These are phyloP conservation scores for Smittia sp. DNA, from an alignment of 2,888 invertebrate genomes.

Conservation along the genomic window DNA sequence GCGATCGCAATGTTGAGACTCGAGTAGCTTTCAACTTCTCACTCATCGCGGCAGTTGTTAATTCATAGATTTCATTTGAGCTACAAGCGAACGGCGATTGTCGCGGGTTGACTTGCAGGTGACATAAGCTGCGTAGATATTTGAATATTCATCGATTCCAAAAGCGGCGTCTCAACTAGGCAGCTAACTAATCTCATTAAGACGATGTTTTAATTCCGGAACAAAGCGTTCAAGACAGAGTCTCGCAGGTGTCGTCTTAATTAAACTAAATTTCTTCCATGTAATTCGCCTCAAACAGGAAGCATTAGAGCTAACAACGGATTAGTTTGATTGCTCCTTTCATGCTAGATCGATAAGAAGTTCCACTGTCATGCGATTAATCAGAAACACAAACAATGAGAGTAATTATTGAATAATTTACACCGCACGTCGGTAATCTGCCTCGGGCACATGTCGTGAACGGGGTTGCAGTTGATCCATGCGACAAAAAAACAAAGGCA, in stretches of 20 bases:
- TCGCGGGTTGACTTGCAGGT: background rate
- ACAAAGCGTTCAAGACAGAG: background rate
- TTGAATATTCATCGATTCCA: slow-evolving; percentile 1
- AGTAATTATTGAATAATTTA: slow-evolving; percentile 38
- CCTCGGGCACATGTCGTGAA: background rate
- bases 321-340: background rate
- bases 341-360: background rate
- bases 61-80: background rate
- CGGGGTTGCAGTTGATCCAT: background rate
- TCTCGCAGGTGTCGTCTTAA: background rate
- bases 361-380: background rate
- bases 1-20: background rate
- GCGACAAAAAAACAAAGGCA: background rate
- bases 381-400: slow-evolving; percentile 13
- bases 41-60: slow-evolving; percentile 13
- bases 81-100: background rate
- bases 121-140: background rate
- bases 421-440: slow-evolving; percentile 31
- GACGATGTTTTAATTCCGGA: background rate
- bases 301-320: background rate
- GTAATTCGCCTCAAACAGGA: background rate
- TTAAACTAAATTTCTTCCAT: no score
- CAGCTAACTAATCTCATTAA: background rate
- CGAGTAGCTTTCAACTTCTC: slow-evolving; percentile 37
- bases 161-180: background rate